Base-by-base conservation (phyloP, 2,797 vertebrate genomes). In the Australoheros facetus region DNA sequence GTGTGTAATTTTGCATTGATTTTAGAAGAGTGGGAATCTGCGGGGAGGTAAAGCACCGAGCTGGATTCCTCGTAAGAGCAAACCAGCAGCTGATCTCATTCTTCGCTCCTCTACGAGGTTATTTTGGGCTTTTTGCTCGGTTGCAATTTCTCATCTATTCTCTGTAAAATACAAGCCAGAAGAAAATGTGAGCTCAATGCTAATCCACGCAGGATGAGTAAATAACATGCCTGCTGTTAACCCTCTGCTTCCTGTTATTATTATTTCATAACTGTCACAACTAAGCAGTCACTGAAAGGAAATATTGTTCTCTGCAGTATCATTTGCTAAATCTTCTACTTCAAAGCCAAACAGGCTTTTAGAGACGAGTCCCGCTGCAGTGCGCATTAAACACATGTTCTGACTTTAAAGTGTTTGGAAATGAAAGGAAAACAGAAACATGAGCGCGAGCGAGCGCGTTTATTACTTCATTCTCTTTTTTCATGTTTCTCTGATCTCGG, bases 1-100 rank as follows among this genome's bases (percentile, higher is more conserved):
- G 14, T 32, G 56, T 78, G 56, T 83, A 75, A 77, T 84, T 78
- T 60, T 48, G 7, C 75, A 75, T 75, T 54, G 77, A 82, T 84
- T 79, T 81, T 56, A 48, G 26, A 32, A 19, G 26, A 71, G 30
- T 12, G 42, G 5, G 19, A 75, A 56, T 21, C 48, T 5, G 42
- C 72, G 7, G 45, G 69, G 72, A 78, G 34, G 45, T 1, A 76
- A 79, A 76, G 26, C 59, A 23, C 62, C 62, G 28, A 51, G 26
- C 34, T 21, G 12, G 39, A 55, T 57, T 37, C 57, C n/a, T 73
- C 12, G 26, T 17, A 32, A 37, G 48, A 56, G 42, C 45, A 3
- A 51, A 69, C 28, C 62, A 17, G 12, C 79, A 16, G 58, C 53
- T 6, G 56, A 62, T 62, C n/a, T 8, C 4, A 0, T 37, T 59